Conservation (phyloP, 2,888 invertebrate genomes). For the Oligia latruncula region DNA sequence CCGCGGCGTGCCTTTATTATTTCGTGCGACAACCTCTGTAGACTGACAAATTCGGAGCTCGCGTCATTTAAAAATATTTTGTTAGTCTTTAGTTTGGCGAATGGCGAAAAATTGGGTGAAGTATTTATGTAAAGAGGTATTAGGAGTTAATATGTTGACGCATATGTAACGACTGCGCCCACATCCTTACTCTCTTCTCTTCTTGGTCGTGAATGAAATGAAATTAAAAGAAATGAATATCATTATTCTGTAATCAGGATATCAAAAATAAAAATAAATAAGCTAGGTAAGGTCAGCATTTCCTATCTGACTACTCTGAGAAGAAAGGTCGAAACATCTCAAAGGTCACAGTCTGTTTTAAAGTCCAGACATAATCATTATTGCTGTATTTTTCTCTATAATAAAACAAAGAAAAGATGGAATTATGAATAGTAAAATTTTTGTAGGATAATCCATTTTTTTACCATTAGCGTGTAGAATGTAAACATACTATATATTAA, state of each 20-base stretch:
- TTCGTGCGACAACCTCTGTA: slow-evolving; percentile 7
- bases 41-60: slow-evolving; percentile 32
- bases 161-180: background rate
- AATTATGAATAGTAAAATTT: too few relatives aligned
- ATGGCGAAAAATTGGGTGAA: slow-evolving; percentile 3
- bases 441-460: background rate
- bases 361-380: background rate
- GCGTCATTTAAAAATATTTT: slow-evolving; percentile 26
- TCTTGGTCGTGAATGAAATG: background rate
- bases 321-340: background rate
- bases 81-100: slow-evolving; percentile 3
- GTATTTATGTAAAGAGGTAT: background rate
- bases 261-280: background rate
- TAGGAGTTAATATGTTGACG: background rate
- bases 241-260: too few relatives aligned
- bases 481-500: background rate
- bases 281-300: background rate
- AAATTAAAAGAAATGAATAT: background rate
- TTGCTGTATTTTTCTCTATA: background rate
- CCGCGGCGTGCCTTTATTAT: slow-evolving; percentile 54
- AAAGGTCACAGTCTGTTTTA: background rate
- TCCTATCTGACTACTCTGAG: background rate
- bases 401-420: background rate
- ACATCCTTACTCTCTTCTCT: background rate
- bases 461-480: background rate